These are phyloP conservation scores for Oreamnos americanus DNA, from an alignment of 2,113 vertebrate genomes.

Conservation along the genomic window DNA sequence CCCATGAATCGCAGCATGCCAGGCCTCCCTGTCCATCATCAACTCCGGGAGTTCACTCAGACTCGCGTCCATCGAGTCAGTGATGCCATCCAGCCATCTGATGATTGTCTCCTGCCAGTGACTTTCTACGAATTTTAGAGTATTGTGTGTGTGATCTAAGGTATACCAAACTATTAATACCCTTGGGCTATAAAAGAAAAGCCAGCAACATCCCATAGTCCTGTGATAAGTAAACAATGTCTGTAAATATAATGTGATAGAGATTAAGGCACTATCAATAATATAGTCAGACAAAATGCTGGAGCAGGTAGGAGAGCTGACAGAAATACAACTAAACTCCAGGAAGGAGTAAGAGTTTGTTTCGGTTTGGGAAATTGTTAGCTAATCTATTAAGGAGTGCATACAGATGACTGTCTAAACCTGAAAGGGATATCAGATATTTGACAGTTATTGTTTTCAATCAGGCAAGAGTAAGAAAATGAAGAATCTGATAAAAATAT, in stretches of 20 bases:
- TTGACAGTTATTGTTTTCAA: not conserved
- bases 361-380: not conserved
- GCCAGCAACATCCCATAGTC: not conserved
- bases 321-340: not conserved
- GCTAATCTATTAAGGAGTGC: not conserved
- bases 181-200: not conserved
- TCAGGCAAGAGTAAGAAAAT: not conserved
- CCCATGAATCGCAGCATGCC: no score
- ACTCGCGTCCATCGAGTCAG: no score
- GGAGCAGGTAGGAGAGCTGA: not conserved
- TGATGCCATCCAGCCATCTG: no score
- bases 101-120: accelerated
- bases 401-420: not conserved
- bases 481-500: not conserved
- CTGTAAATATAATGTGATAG: not conserved
- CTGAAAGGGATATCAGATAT: not conserved
- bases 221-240: not conserved
- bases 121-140: not conserved
- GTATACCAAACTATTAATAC: not conserved
- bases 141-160: not conserved
- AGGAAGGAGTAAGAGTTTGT: not conserved
- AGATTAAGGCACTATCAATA: not conserved
- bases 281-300: not conserved
- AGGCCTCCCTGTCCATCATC: no score
- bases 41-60: no score